Conservation (phyloP, 2,888 invertebrate genomes). For the Agapetus fuscipes region DNA sequence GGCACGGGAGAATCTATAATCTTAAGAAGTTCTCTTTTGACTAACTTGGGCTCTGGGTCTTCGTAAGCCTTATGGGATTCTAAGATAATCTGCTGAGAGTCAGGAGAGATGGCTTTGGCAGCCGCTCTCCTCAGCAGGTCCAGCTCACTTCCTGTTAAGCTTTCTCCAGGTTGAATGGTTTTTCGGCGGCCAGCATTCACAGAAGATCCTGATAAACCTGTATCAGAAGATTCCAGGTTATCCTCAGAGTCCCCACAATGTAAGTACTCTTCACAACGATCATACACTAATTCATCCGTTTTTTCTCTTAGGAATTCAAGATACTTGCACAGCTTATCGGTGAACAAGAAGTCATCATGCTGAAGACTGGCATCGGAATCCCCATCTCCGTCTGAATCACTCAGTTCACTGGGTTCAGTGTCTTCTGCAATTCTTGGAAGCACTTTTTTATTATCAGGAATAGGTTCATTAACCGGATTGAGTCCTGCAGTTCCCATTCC, state of each 20-base stretch:
- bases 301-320: constrained; percentile 62
- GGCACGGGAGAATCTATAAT: constrained; percentile 44
- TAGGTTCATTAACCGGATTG: constrained; percentile 23
- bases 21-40: constrained; percentile 42
- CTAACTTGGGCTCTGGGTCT: constrained; percentile 45
- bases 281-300: constrained; percentile 57
- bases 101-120: constrained; percentile 43
- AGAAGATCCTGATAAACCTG: constrained; percentile 33
- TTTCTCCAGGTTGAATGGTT: constrained; percentile 53
- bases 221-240: constrained; percentile 39
- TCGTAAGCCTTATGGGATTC: constrained; percentile 47
- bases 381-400: constrained; percentile 51
- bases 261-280: constrained; percentile 51
- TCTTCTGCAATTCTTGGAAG: constrained; percentile 43
- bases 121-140: constrained; percentile 52
- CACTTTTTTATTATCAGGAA: constrained; percentile 40
- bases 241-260: constrained; percentile 44
- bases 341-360: constrained; percentile 50
- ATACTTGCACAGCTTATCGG: constrained; percentile 60
- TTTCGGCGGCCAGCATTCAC: constrained; percentile 31
- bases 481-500: constrained; percentile 28
- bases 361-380: constrained; percentile 49
- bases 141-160: constrained; percentile 48
- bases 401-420: constrained; percentile 50
- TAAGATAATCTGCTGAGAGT: constrained; percentile 44